These are phyloP conservation scores for Zaprionus obscuricornis DNA, from an alignment of 2,888 invertebrate genomes.

Conservation along the genomic window DNA sequence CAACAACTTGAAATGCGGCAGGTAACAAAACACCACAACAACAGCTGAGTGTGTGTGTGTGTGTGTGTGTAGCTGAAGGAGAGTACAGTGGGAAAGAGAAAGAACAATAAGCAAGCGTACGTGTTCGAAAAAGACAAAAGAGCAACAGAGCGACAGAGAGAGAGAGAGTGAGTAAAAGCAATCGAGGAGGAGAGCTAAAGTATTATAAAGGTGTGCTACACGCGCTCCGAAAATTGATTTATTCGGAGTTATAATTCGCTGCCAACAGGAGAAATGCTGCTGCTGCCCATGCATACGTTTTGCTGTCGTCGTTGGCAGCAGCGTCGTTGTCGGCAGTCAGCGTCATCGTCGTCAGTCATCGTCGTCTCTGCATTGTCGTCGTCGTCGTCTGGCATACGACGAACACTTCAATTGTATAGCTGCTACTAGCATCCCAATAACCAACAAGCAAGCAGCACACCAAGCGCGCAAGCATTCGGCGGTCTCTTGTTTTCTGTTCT, in stretches of 20 bases:
- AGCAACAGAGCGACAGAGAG: background rate
- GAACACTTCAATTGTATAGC: too few relatives aligned
- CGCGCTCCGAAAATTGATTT: slow-evolving; percentile 44
- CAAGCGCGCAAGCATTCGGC: too few relatives aligned
- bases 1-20: too few relatives aligned
- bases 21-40: slow-evolving; percentile 5
- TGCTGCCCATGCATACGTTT: slow-evolving; percentile 26
- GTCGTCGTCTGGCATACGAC: too few relatives aligned
- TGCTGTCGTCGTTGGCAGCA: too few relatives aligned
- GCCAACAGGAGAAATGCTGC: slow-evolving; percentile 68
- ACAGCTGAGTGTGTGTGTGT: slow-evolving; percentile 13
- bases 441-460: too few relatives aligned
- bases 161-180: slow-evolving; percentile 13
- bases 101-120: slow-evolving; percentile 25
- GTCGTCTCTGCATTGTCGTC: too few relatives aligned
- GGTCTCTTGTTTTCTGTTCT: too few relatives aligned
- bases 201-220: slow-evolving; percentile 54
- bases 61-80: too few relatives aligned
- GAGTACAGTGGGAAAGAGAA: slow-evolving; percentile 2
- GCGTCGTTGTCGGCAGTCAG: too few relatives aligned
- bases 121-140: slow-evolving; percentile 47
- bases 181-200: slow-evolving; percentile 41
- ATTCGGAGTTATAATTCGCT: slow-evolving; percentile 64
- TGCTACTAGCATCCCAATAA: too few relatives aligned
- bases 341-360: too few relatives aligned